Conservation (phyloP, 2,797 vertebrate genomes). For the Syngnathus acus region DNA sequence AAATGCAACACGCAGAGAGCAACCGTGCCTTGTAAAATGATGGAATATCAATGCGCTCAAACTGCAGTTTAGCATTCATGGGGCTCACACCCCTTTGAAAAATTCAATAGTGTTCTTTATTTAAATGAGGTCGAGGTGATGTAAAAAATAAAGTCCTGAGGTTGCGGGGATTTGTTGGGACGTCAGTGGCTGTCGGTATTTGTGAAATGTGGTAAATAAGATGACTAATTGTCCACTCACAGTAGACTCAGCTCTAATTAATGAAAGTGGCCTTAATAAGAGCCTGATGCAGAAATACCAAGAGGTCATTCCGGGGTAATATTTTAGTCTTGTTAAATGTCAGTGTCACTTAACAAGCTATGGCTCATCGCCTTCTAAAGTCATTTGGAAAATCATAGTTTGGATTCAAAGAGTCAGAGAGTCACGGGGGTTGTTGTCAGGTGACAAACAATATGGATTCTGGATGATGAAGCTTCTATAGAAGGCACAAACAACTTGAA, state of each 20-base stretch:
- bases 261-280: conserved; percentile 43
- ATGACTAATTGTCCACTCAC: conserved; percentile 41
- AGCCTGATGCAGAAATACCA: conserved; percentile 57
- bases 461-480: conserved; percentile 29
- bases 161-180: conserved; percentile 27
- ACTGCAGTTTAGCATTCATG: conserved; percentile 33
- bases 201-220: conserved; percentile 42
- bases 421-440: conserved; percentile 29
- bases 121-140: conserved; percentile 32
- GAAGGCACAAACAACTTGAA: conserved; percentile 42
- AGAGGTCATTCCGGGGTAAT: conserved; percentile 60
- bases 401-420: not conserved
- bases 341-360: conserved; percentile 32
- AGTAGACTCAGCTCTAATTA: conserved; percentile 9
- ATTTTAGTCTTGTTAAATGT: conserved; percentile 53
- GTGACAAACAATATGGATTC: conserved; percentile 39
- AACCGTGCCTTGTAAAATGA: conserved; percentile 31
- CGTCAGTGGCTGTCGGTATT: conserved; percentile 42
- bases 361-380: not conserved
- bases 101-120: conserved; percentile 19
- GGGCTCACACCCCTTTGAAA: conserved; percentile 1
- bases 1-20: conserved; percentile 26
- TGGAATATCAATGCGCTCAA: conserved; percentile 51
- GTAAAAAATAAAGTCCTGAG: conserved; percentile 36
- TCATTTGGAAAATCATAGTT: not conserved